Base-by-base conservation (phyloP, 2,113 vertebrate species). In the Cryptoleucopteryx plumbea region DNA sequence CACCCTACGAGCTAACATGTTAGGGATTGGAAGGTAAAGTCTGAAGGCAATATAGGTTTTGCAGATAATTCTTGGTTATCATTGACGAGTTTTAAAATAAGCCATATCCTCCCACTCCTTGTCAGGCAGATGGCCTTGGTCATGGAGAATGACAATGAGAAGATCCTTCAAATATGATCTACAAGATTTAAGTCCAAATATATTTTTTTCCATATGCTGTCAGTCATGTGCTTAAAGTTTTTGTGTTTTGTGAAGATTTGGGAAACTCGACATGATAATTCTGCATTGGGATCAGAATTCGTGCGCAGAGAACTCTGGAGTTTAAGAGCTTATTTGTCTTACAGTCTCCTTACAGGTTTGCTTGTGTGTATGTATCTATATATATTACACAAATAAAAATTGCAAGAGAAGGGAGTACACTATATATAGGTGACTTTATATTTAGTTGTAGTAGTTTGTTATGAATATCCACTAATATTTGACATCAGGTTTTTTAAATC, bases 41-140 rank as follows among this genome's bases (percentile, higher is more conserved):
- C 73, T 77, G 84, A 84, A 91, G 83, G 86, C 86, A 77, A 6
- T 73, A 36, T 8, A 45, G 56, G 66, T 72, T 58, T 89, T 52
- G 27, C 20, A 55, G 88, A 80, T 66, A 85, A 70, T 82, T 89
- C 58, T 38, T 86, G 43, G 14, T 62, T 91, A 80, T 85, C 85
- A 92, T 84, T 91, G 91, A 88, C 79, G 78, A 22, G 56, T 61
- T 89, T 73, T 72, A 79, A 71, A 91, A 91, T 90, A 94, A 95
- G 40, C 66, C 26, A 47, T 68, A 16, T 78, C 93, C 43, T 94
- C 93, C 95, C 59, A 91, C 93, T 97, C 7, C 27, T n/a, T 96
- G 62, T 92, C 82, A 86, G 95, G 79, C 93, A 93, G 34, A 77
- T 87, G 68, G 90, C 86, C 95, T 85, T 83, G 77, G 73, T 84